Evolutionary conservation across 2,797 vertebrate species (phyloP).

Genomic region (Argyrosomus regius): DNA sequence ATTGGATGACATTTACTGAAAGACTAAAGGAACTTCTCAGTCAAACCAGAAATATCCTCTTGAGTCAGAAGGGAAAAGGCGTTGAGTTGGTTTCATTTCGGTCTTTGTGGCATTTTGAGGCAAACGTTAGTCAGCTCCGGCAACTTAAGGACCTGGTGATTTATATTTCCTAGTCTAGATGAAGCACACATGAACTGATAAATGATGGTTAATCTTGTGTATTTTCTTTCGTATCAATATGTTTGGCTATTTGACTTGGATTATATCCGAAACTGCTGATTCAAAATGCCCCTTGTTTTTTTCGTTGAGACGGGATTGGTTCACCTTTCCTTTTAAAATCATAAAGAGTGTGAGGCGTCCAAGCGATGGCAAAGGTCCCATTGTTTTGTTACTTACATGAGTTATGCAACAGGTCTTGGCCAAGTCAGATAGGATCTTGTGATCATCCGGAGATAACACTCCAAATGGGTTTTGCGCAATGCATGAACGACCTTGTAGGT

Average conservation of each 20-base stretch:
- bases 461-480: conserved; percentile 75
- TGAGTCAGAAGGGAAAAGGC: conserved; percentile 1
- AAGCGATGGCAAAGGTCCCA: conserved; percentile 48
- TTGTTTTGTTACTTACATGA: conserved; percentile 31
- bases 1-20: not conserved
- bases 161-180: not conserved
- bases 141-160: not conserved
- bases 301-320: not conserved
- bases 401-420: conserved; percentile 70
- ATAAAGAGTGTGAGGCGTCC: conserved; percentile 17
- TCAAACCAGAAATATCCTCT: not conserved
- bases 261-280: not conserved
- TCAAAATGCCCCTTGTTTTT: not conserved
- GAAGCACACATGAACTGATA: not conserved
- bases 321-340: conserved; percentile 25
- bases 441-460: conserved; percentile 79
- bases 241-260: not conserved
- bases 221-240: not conserved
- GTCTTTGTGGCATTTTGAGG: not conserved
- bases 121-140: not conserved
- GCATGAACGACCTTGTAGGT: conserved; percentile 67
- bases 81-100: conserved; percentile 1
- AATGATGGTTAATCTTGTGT: not conserved
- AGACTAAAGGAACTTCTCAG: not conserved
- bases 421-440: conserved; percentile 75